These are phyloP conservation scores for Temnothorax ravouxi DNA, from an alignment of 2,888 invertebrate genomes.

Conservation along the genomic window DNA sequence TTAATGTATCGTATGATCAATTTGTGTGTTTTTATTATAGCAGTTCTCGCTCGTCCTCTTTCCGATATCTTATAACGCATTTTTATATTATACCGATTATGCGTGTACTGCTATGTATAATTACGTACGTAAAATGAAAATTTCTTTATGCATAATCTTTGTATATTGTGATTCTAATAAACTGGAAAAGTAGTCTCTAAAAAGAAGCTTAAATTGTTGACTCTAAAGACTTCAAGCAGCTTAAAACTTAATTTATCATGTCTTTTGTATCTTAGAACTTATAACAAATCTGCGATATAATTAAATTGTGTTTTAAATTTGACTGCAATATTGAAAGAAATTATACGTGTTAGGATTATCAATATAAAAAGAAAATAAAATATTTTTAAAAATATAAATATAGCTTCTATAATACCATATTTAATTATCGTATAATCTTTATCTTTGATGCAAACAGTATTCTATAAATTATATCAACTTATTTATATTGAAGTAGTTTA, in stretches of 20 bases:
- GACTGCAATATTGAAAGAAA: not conserved
- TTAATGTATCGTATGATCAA: not conserved
- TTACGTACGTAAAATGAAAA: not conserved
- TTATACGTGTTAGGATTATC: not conserved
- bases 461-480: not conserved
- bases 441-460: not conserved
- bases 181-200: not conserved
- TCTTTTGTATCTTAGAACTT: conserved; percentile 42
- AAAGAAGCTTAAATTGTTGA: conserved; percentile 61
- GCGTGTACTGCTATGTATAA: not conserved
- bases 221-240: conserved; percentile 56
- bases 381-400: not conserved
- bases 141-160: not conserved
- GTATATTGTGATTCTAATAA: conserved; percentile 3
- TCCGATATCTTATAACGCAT: not conserved
- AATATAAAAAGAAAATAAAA: not conserved
- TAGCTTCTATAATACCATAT: not conserved
- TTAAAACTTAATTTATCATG: conserved; percentile 65
- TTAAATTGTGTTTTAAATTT: conserved; percentile 26
- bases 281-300: conserved; percentile 8
- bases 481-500: not conserved
- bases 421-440: not conserved
- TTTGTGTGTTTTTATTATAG: conserved; percentile 1
- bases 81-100: conserved; percentile 7
- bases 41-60: not conserved